Base-by-base conservation (phyloP, 2,888 invertebrate genomes). In the Pristionchus maxplancki region DNA sequence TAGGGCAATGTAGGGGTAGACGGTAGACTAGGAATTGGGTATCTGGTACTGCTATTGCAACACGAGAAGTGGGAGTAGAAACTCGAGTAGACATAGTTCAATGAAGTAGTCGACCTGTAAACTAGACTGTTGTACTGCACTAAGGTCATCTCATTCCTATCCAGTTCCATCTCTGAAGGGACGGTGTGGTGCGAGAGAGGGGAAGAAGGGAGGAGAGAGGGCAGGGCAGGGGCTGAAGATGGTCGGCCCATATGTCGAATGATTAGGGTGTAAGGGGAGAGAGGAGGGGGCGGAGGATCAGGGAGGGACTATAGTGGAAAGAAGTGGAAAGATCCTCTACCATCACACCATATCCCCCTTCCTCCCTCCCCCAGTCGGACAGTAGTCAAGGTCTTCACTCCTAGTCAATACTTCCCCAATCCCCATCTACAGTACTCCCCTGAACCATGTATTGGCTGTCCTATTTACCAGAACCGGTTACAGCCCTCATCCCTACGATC, bases 171-270 rank as follows among this genome's bases (percentile, higher is more conserved):
- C 62, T 58, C 13, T 31, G 13, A 31, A n/a, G 28, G 15, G 64
- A 64, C n/a, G 9, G 64, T 28, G 28, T 34, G n/a, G 34, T 20
- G 17, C 13, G n/a, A 20, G 37, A 37, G 71, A 37, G 71, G 17
- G 37, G 37, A n/a, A n/a, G n/a, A n/a, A n/a, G 28, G 34, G 15
- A 5, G 17, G 37, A 9, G 37, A 71, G 24, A 37, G 71, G 37
- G 71, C 34, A 37, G 17, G 24, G 64, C 11, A 67, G 34, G 71
- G 71, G 37, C 17, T 34, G 71, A 37, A 34, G 40, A 34, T 34
- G 37, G 71, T 71, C 71, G 71, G 71, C 34, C 71, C 71, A 71
- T 71, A 71, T 71, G 71, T 71, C 71, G 71, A 71, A 71, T 71
- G 71, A 71, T 71, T 71, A 71, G 71, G 37, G 37, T 17, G 37